Evolutionary conservation across 2,113 vertebrate species (phyloP), one percentile per base, ranked within the genome.

Genomic region (Phainopepla nitens): DNA sequence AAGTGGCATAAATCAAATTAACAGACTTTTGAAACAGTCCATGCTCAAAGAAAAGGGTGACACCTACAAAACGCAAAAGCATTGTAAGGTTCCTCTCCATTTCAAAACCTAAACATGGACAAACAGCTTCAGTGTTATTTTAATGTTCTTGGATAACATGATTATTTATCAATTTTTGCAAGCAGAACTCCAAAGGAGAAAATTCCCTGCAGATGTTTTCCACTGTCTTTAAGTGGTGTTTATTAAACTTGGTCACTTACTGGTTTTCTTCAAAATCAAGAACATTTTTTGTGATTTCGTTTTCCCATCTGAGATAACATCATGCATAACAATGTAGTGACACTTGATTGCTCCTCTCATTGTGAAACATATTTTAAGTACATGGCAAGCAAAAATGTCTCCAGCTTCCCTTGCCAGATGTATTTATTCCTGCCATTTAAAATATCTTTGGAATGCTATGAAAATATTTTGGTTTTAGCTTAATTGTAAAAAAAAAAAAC

Each of bases 291-390:
- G 50, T 95, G 85, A 95, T 95, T 95, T 95, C 57, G 91, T 95
- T 95, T 92, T 94, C 91, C 96, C 94, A 87, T 94, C 76, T 95
- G 96, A 88, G 54, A 95, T 96, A 90, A 93, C 88, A 85, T 94
- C 86, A 87, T 68, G 58, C 87, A 95, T 94, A 94, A 93, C 93
- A 94, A 94, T 81, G 80, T 51, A 75, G 44, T 97, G 91, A 95
- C 22, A 76, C n/a, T 93, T 70, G 72, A 83, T 81, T 83, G 25
- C 45, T 70, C 28, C 57, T 82, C 13, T 88, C 65, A 56, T 56
- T 71, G 23, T 89, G 78, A 79, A 96, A 94, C 1, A 1, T 71
- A 65, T 73, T 81, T 60, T 35, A 82, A 73, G 24, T 53, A 82
- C 28, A 33, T 11, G 24, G 44, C 56, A 91, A 69, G 27, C 29